These are phyloP conservation scores for Hydropsyche tenuis DNA, from an alignment of 1,140 invertebrate species.

Conservation along the genomic window DNA sequence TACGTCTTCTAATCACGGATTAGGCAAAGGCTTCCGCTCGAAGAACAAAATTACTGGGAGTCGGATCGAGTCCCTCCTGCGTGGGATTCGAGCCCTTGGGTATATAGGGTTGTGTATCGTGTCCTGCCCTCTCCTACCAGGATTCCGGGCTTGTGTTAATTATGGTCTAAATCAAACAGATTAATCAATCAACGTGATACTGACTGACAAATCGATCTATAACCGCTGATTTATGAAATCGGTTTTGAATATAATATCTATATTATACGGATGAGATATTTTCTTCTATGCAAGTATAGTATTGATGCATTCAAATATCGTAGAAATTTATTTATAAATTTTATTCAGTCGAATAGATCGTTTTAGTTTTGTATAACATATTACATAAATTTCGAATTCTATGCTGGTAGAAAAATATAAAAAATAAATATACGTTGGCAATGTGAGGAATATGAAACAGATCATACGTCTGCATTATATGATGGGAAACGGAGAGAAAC, in stretches of 20 bases:
- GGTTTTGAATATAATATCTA: not conserved
- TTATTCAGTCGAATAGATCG: no score
- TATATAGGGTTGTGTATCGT: not conserved
- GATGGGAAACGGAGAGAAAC: not conserved
- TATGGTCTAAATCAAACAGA: conserved; percentile 43
- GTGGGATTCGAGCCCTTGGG: conserved; percentile 7
- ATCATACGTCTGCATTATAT: no score
- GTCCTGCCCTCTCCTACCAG: not conserved
- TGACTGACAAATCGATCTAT: conserved; percentile 43
- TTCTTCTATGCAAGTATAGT: no score
- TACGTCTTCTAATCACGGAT: conserved; percentile 31
- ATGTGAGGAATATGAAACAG: no score
- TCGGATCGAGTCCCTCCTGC: conserved; percentile 5
- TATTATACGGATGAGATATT: no score
- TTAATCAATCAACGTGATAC: conserved; percentile 43
- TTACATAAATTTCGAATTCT: no score
- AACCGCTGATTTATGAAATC: conserved; percentile 38
- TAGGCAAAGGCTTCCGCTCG: conserved; percentile 28
- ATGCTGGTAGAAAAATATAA: no score
- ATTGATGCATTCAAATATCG: no score
- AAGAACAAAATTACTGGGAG: conserved; percentile 32
- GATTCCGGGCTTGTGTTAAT: conserved; percentile 27
- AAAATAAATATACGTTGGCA: not conserved
- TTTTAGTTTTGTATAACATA: no score
- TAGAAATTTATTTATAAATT: no score